Evolutionary conservation across 2,888 invertebrate species (phyloP).

Genomic region (Sepiola atlantica): DNA sequence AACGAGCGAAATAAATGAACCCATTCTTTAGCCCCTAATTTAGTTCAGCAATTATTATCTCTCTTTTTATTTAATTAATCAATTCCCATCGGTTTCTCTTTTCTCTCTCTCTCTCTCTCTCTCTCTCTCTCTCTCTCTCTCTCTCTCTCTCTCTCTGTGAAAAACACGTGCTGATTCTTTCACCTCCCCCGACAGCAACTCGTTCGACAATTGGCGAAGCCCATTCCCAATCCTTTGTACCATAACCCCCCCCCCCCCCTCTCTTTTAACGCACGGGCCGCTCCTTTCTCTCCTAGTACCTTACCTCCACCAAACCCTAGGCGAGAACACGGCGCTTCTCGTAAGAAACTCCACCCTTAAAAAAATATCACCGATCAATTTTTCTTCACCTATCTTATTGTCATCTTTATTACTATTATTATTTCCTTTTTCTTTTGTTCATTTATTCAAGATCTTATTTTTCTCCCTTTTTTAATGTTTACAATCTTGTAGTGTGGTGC

Average conservation of each 20-base stretch:
- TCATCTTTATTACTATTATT: neutral
- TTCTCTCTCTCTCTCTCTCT: neutral
- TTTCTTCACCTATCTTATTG: neutral
- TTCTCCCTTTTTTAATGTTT: neutral
- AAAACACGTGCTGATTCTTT: neutral
- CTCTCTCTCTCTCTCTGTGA: neutral
- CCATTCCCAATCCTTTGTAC: neutral
- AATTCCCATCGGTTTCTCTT: neutral
- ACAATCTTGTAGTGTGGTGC: neutral
- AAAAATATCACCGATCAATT: neutral
- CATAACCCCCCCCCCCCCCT: neutral
- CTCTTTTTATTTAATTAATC: neutral
- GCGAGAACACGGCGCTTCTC: neutral
- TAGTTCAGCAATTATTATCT: neutral
- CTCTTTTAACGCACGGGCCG: neutral
- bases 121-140: neutral
- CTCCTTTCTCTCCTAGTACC: neutral
- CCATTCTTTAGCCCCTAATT: neutral
- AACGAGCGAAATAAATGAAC: neutral
- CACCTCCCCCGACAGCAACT: neutral
- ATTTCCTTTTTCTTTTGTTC: neutral
- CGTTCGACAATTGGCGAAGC: neutral
- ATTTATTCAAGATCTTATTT: neutral
- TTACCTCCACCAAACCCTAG: neutral
- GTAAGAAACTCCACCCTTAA: neutral